Percentiles rank a stretch among this genome's conserved stretches.
Evolutionary conservation across 2,888 invertebrate genomes (phyloP).

Genomic region (Dorcus hopei): DNA sequence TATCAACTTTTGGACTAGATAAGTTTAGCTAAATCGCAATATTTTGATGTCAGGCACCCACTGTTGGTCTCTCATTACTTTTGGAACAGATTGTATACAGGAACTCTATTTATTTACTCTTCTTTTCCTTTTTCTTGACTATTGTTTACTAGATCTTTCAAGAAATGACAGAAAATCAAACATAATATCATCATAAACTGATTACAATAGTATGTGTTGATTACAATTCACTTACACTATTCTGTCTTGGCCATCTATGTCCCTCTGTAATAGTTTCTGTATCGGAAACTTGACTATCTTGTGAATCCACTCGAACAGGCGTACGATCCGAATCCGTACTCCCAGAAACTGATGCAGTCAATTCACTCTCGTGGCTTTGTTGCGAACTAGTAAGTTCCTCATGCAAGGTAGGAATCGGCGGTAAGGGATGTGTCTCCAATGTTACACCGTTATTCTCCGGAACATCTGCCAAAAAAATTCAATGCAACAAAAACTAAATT

Average conservation of each 20-base stretch:
- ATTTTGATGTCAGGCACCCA: too few species aligned
- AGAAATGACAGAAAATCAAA: too few species aligned
- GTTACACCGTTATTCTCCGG: constrained; percentile 52
- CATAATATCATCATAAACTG: too few species aligned
- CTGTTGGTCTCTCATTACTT: too few species aligned
- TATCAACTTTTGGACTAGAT: too few species aligned
- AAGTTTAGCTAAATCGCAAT: too few species aligned
- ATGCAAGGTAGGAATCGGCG: constrained; percentile 37
- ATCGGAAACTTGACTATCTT: constrained; percentile 73
- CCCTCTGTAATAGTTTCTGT: constrained; percentile 53
- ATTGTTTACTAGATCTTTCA: too few species aligned
- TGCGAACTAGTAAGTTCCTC: constrained; percentile 55
- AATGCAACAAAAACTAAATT: background rate
- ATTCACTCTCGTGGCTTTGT: constrained; percentile 67
- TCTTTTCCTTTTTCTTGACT: too few species aligned
- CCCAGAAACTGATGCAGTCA: constrained; percentile 68
- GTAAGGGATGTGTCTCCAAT: constrained; percentile 53
- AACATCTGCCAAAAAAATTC: constrained; percentile 39
- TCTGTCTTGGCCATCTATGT: constrained; percentile 73
- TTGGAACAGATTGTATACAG: too few species aligned
- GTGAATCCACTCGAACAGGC: constrained; percentile 76
- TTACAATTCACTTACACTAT: constrained; percentile 59
- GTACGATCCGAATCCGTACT: constrained; percentile 79
- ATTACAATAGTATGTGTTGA: too few species aligned
- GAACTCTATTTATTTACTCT: too few species aligned